Evolutionary conservation across 2,113 vertebrate species (phyloP), one percentile per base, ranked within the genome.

Genomic region (Reinhardtius hippoglossoides): DNA sequence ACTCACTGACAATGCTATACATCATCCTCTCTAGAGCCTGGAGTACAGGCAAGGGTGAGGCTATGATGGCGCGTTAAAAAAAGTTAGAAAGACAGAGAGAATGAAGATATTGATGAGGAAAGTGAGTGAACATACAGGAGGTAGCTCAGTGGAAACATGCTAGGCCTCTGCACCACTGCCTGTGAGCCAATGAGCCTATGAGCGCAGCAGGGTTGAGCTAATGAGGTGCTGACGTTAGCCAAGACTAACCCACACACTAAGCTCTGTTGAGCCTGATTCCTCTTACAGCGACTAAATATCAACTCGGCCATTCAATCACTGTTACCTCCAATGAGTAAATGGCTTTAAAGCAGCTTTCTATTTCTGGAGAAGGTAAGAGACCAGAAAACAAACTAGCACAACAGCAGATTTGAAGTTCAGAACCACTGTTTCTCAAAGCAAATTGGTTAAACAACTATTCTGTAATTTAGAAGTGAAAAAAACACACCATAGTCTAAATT

Each of bases 171-270:
- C 80, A 82, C 70, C 77, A 84, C 86, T 59, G 67, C 64, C 63
- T 82, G 76, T 31, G 55, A 88, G 76, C 78, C 73, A 67, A 71
- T 71, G 78, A 84, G 70, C 74, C 75, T 56, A 62, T 55, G 65
- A 79, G 76, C 71, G 66, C 54, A 83, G 69, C 67, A 54, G 71
- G 60, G 66, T 35, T 42, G 75, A 68, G 71, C 75, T 86, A 89
- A 90, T 83, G 79, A 86, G 60, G 67, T 56, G 78, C 78, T 74
- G 82, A 70, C 31, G 18, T 79, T 69, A 71, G 81, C 82, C 81
- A 75, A 79, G 71, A 77, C 77, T 73, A 37, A 68, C 71, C 81
- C 58, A 75, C 65, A 82, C 71, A 64, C 52, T 73, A 52, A 16
- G 67, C 74, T 86, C 71, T 60, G 78, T 68, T 61, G 71, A 75